A percentile compares a stretch with the other conserved stretches of the same genome.
phyloP scores from a whole-genome alignment of 2,888 invertebrate genomes.

The Hermaeophaga mercurialis region DNA sequence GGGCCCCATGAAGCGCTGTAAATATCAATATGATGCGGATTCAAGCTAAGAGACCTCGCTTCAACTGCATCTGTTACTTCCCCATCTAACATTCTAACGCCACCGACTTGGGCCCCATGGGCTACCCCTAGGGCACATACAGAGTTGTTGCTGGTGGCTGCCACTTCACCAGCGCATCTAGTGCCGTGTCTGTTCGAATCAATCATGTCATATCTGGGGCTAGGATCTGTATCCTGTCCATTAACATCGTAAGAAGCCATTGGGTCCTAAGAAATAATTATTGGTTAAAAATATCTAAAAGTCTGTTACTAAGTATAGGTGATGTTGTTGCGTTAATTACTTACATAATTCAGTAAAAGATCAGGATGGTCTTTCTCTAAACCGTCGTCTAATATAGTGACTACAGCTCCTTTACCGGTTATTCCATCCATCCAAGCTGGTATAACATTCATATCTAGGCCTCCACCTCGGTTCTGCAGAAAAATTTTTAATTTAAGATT shows the following conservation, averaged over 20 bases:
- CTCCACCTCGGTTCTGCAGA: slow-evolving; percentile 83
- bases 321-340: slow-evolving; percentile 55
- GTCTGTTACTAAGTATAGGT: no score
- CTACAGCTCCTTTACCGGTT: slow-evolving; percentile 93
- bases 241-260: slow-evolving; percentile 97
- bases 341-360: slow-evolving; percentile 88
- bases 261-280: slow-evolving; percentile 73
- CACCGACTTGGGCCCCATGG: slow-evolving; percentile 86
- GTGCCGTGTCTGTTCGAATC: slow-evolving; percentile 97
- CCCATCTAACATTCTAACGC: slow-evolving; percentile 97
- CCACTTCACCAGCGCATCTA: slow-evolving; percentile 96
- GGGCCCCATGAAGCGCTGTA: slow-evolving; percentile 99
- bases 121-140: slow-evolving; percentile 97
- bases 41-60: slow-evolving; percentile 90
- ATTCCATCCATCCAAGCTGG: slow-evolving; percentile 94
- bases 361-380: slow-evolving; percentile 96
- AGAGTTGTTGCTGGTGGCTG: slow-evolving; percentile 95
- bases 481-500: slow-evolving; percentile 12
- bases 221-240: slow-evolving; percentile 93
- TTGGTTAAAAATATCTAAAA: no score
- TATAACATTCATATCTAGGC: slow-evolving; percentile 94
- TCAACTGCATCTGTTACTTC: slow-evolving; percentile 99
- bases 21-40: slow-evolving; percentile 96
- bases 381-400: slow-evolving; percentile 96
- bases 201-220: slow-evolving; percentile 95